Evolutionary conservation across 2,888 invertebrate genomes (phyloP).

Genomic region (Chloroclystis v-ata): DNA sequence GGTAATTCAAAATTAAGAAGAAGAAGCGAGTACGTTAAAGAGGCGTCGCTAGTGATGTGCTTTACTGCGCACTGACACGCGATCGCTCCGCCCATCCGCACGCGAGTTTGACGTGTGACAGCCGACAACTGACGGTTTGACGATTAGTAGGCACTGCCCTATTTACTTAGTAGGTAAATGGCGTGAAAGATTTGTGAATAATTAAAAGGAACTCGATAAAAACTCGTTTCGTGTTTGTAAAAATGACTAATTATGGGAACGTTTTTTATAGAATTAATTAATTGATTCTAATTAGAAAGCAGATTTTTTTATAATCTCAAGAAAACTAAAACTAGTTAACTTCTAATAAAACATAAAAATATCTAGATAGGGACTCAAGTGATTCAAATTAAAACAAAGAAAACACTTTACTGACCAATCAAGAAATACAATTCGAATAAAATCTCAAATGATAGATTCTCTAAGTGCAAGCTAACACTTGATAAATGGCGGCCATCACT

Average conservation of each 20-base stretch:
- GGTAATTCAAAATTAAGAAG: slow-evolving; percentile 1
- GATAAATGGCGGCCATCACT: slow-evolving; percentile 78
- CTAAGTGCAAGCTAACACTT: slow-evolving; percentile 68
- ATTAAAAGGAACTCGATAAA: too few relatives aligned
- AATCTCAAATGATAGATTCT: slow-evolving; percentile 38
- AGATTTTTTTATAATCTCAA: too few relatives aligned
- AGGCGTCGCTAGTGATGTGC: slow-evolving; percentile 75
- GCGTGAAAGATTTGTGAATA: too few relatives aligned
- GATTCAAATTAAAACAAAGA: too few relatives aligned
- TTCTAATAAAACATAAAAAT: too few relatives aligned
- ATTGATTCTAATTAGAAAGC: too few relatives aligned
- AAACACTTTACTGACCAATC: too few relatives aligned
- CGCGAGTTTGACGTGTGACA: slow-evolving; percentile 48
- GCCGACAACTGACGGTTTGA: slow-evolving; percentile 15
- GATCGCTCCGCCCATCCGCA: slow-evolving; percentile 71
- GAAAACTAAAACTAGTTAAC: too few relatives aligned
- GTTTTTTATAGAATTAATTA: too few relatives aligned
- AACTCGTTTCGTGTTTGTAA: too few relatives aligned
- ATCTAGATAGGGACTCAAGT: too few relatives aligned
- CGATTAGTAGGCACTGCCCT: neutral
- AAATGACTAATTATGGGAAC: too few relatives aligned
- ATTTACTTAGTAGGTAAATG: neutral
- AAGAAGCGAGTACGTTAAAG: slow-evolving; percentile 11
- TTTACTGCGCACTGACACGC: slow-evolving; percentile 68
- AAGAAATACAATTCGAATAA: slow-evolving; percentile 23